Conservation (phyloP, 2,888 invertebrate species). For the Troglohyphantes excavatus region DNA sequence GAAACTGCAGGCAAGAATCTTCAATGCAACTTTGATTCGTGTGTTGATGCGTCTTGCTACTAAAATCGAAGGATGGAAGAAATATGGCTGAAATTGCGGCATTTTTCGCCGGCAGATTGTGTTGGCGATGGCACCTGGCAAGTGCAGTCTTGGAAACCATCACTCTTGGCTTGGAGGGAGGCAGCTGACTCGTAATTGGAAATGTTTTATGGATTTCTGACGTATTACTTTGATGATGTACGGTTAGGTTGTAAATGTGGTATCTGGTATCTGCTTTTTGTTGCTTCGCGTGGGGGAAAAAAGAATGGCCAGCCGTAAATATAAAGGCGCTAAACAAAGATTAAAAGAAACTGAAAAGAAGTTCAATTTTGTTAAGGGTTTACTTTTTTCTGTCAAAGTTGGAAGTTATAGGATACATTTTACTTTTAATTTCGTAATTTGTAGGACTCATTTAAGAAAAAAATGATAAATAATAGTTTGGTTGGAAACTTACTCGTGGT, state of each 20-base stretch:
- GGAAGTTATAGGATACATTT: background rate
- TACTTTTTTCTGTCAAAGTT: background rate
- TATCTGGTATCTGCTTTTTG: constrained; percentile 45
- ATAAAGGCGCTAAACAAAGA: constrained; percentile 4
- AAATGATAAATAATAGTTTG: too few species aligned
- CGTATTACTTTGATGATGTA: constrained; percentile 75
- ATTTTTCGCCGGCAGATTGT: constrained; percentile 75
- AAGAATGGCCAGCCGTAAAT: background rate
- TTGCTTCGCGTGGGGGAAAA: background rate
- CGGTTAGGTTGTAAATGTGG: constrained; percentile 57
- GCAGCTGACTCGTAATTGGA: constrained; percentile 75
- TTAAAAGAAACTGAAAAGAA: constrained; percentile 11
- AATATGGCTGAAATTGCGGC: constrained; percentile 71
- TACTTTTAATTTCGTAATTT: too few species aligned
- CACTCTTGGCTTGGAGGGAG: constrained; percentile 56
- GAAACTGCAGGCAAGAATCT: constrained; percentile 53
- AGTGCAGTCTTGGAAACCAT: constrained; percentile 63
- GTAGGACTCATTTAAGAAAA: too few species aligned
- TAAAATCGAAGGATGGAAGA: constrained; percentile 72
- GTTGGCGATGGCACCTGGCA: constrained; percentile 75
- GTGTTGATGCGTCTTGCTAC: constrained; percentile 59
- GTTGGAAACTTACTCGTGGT: too few species aligned
- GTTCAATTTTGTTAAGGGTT: background rate
- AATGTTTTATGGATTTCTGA: constrained; percentile 77
- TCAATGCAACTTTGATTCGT: constrained; percentile 72